These are phyloP conservation scores for Pontoporia blainvillei DNA, from an alignment of 2,113 vertebrate genomes.

Conservation along the genomic window DNA sequence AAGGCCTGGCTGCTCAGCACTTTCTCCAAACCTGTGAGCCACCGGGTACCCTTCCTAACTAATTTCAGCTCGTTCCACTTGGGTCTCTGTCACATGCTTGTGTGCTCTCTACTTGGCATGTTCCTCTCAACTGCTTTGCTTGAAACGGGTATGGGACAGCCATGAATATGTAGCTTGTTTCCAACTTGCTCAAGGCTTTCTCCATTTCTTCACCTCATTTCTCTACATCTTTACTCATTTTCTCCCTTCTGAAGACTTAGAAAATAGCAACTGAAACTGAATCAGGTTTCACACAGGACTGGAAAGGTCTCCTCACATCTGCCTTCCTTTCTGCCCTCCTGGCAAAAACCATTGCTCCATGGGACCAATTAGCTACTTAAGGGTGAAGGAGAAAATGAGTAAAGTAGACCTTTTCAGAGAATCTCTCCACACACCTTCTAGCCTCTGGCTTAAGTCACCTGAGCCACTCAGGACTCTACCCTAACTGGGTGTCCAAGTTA, in stretches of 20 bases:
- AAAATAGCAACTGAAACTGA: constrained; percentile 24
- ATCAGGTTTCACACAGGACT: not conserved
- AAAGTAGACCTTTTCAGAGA: not conserved
- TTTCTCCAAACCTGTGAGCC: not conserved
- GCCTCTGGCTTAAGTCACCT: not conserved
- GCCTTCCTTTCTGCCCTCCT: not conserved
- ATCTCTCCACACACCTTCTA: not conserved
- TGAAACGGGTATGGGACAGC: not conserved
- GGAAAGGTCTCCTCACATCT: not conserved
- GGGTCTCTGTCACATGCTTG: not conserved
- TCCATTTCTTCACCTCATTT: not conserved
- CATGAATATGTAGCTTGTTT: not conserved
- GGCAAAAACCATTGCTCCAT: not conserved
- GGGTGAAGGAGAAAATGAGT: not conserved
- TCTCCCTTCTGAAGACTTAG: not conserved
- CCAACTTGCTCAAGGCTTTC: not conserved
- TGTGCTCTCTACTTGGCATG: not conserved
- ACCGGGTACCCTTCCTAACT: not conserved
- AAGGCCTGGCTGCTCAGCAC: not conserved
- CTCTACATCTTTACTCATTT: not conserved
- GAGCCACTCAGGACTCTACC: not conserved
- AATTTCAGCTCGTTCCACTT: not conserved
- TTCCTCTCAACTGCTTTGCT: constrained; percentile 20
- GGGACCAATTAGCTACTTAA: not conserved
- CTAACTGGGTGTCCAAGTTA: not conserved